Conservation (phyloP, 2,888 invertebrate species). For the Andrena dorsata region DNA sequence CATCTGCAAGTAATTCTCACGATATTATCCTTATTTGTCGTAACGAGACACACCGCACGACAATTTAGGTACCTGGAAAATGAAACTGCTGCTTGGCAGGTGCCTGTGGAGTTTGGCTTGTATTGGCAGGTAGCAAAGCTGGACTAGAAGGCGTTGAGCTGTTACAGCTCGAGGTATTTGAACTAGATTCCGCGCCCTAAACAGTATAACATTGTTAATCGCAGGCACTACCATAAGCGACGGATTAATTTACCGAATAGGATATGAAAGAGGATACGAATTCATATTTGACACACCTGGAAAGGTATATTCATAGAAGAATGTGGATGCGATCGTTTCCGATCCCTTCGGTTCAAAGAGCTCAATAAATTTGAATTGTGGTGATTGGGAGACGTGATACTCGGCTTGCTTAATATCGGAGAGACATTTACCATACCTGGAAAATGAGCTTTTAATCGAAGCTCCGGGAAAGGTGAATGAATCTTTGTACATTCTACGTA, state of each 20-base stretch:
- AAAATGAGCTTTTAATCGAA: slow-evolving; percentile 28
- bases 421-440: slow-evolving; percentile 83
- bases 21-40: slow-evolving; percentile 9
- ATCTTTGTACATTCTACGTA: slow-evolving; percentile 65
- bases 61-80: slow-evolving; percentile 88
- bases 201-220: slow-evolving; percentile 61
- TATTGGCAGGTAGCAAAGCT: slow-evolving; percentile 88
- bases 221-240: neutral
- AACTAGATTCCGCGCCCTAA: slow-evolving; percentile 94
- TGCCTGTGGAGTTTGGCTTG: slow-evolving; percentile 85
- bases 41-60: neutral
- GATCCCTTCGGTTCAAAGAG: slow-evolving; percentile 84
- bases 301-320: slow-evolving; percentile 87
- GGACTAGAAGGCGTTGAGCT: slow-evolving; percentile 98
- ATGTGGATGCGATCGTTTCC: slow-evolving; percentile 87
- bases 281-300: slow-evolving; percentile 83
- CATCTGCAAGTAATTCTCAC: slow-evolving; percentile 72
- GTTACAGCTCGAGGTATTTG: slow-evolving; percentile 97
- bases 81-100: slow-evolving; percentile 89
- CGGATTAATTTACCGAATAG: neutral
- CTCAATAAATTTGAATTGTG: slow-evolving; percentile 81
- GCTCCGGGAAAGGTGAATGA: neutral
- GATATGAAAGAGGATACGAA: neutral
- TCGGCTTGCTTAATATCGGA: slow-evolving; percentile 85
- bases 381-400: slow-evolving; percentile 84